A percentile compares a stretch with the other conserved stretches of the same genome.
Evolutionary conservation across 2,888 invertebrate species (phyloP).

Genomic region (Xestia c-nigrum): DNA sequence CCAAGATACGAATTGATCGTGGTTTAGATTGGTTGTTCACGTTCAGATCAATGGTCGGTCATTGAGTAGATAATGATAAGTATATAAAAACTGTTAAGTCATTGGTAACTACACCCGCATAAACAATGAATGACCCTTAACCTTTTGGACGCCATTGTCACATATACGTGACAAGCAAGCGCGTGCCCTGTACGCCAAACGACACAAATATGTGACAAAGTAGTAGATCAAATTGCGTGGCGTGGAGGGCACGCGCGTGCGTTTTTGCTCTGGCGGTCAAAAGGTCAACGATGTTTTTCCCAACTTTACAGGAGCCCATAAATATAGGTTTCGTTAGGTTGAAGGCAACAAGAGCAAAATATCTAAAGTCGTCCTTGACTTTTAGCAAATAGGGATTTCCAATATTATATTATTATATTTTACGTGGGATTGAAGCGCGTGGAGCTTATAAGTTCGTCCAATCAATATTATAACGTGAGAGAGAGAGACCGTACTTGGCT

Average conservation of each 20-base stretch:
- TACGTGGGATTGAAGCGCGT: conserved; percentile 15
- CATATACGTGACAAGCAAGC: too few relatives aligned
- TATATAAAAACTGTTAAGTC: not conserved
- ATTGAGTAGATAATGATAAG: not conserved
- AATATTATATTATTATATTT: conserved; percentile 12
- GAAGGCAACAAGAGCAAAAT: not conserved
- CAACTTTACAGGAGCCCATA: not conserved
- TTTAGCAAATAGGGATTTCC: not conserved
- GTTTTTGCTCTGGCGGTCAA: too few relatives aligned
- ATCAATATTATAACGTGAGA: conserved; percentile 23
- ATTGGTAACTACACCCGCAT: not conserved
- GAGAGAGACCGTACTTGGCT: not conserved
- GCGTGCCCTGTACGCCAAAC: too few relatives aligned
- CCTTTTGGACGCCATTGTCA: too few relatives aligned
- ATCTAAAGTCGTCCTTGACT: conserved; percentile 2
- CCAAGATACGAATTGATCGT: not conserved
- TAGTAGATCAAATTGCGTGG: too few relatives aligned
- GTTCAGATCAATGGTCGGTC: not conserved
- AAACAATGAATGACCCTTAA: too few relatives aligned
- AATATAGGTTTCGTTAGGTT: too few relatives aligned
- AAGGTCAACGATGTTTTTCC: too few relatives aligned
- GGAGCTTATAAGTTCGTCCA: not conserved
- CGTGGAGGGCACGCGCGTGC: too few relatives aligned
- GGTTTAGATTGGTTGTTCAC: not conserved
- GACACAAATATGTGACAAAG: too few relatives aligned